Conservation (phyloP, 2,888 invertebrate species). For the Cerceris ruficornis region DNA sequence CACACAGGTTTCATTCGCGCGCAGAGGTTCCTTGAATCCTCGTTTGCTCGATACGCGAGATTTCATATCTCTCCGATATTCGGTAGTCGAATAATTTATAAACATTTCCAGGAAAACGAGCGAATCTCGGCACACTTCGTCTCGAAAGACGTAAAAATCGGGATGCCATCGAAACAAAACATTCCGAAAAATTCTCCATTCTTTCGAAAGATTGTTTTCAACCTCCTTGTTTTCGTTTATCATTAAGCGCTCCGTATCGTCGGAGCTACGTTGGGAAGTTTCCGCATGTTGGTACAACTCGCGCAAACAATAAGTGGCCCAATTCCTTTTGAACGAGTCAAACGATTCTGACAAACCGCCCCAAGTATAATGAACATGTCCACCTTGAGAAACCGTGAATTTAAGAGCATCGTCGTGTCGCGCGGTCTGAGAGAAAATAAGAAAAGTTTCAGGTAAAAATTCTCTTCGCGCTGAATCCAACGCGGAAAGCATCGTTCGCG, state of each 20-base stretch:
- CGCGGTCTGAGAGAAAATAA: slow-evolving; percentile 72
- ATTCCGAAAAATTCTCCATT: background rate
- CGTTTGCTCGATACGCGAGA: background rate
- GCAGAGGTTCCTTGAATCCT: slow-evolving; percentile 25
- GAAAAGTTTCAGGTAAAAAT: slow-evolving; percentile 73
- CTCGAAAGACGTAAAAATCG: too few species aligned
- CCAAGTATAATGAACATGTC: slow-evolving; percentile 54
- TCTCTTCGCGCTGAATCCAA: slow-evolving; percentile 36
- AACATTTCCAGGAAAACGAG: too few species aligned
- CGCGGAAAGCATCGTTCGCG: background rate
- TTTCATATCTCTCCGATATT: background rate
- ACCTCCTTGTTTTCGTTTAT: background rate
- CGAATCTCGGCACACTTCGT: too few species aligned
- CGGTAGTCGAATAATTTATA: background rate
- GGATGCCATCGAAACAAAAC: too few species aligned
- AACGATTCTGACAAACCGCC: slow-evolving; percentile 41
- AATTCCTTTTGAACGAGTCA: slow-evolving; percentile 40
- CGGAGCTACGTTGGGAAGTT: background rate
- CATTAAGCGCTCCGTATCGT: too few species aligned
- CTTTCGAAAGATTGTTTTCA: background rate
- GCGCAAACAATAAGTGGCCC: slow-evolving; percentile 22
- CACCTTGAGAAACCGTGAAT: slow-evolving; percentile 66
- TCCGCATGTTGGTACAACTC: background rate
- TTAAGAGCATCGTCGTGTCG: slow-evolving; percentile 80
- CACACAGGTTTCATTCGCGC: slow-evolving; percentile 31